Evolutionary conservation across 2,888 invertebrate genomes (phyloP).

Genomic region (Dynastes hyllus): DNA sequence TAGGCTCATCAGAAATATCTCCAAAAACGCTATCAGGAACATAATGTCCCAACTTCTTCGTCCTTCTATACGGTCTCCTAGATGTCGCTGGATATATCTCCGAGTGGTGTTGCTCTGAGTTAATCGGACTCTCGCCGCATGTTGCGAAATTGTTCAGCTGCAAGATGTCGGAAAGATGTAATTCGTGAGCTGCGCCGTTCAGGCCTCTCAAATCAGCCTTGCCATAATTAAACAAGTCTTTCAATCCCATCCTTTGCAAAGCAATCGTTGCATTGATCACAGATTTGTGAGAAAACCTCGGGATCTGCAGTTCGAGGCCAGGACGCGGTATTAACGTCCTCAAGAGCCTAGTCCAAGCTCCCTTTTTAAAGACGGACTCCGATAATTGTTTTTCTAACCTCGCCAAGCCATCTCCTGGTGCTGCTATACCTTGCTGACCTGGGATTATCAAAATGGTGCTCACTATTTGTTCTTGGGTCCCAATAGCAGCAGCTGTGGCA

Average conservation of each 20-base stretch:
- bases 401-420: slow-evolving; percentile 85
- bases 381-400: slow-evolving; percentile 82
- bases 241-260: slow-evolving; percentile 86
- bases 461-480: slow-evolving; percentile 80
- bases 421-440: slow-evolving; percentile 87
- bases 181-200: slow-evolving; percentile 85
- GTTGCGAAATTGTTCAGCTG: slow-evolving; percentile 90
- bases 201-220: slow-evolving; percentile 88
- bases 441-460: slow-evolving; percentile 89
- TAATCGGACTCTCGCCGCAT: slow-evolving; percentile 82
- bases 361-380: slow-evolving; percentile 78
- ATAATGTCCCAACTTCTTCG: slow-evolving; percentile 64
- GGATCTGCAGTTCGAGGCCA: slow-evolving; percentile 87
- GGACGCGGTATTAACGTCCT: slow-evolving; percentile 83
- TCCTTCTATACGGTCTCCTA: slow-evolving; percentile 62
- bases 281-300: slow-evolving; percentile 88
- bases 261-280: slow-evolving; percentile 87
- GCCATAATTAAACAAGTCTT: slow-evolving; percentile 83
- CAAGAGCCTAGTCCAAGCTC: slow-evolving; percentile 83
- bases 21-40: slow-evolving; percentile 56
- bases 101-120: slow-evolving; percentile 81
- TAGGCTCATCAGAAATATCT: slow-evolving; percentile 70
- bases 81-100: slow-evolving; percentile 87
- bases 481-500: slow-evolving; percentile 87
- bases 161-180: slow-evolving; percentile 88